Evolutionary conservation across 2,888 invertebrate genomes (phyloP), one percentile per base, ranked within the genome.

Genomic region (Acanthopleura granulata): DNA sequence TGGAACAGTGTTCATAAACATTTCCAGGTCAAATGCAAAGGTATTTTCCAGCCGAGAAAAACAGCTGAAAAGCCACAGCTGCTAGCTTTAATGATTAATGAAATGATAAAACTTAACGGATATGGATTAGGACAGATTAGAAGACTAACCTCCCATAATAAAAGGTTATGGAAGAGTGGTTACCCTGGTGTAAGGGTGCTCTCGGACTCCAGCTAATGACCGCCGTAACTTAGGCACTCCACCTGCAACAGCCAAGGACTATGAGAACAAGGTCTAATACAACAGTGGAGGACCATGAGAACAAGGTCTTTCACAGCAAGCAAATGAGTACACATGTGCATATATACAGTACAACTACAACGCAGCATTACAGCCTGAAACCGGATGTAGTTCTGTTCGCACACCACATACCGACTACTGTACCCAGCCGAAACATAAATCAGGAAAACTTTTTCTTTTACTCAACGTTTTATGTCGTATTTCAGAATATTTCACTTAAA

Each of bases 101-200:
- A 18, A 57, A 57, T 57, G 57, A 57, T 22, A 57, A n/a, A 57
- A 57, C 18, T 57, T n/a, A 57, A 18, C 22, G 12, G n/a, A 57
- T 22, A 57, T 57, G 57, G 18, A 57, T 57, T 57, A 57, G 57
- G 22, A 57, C 18, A 27, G 22, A 66, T 27, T 66, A 66, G 66
- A 66, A 66, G 66, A 66, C 66, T 66, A 66, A 66, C 66, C 66
- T 66, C 29, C 66, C 66, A 66, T 66, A 66, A 22, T 22, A 57
- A 57, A 57, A 66, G 50, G 62, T 79, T 84, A 85, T 79, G 85
- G 84, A 81, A 85, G 84, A 76, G 76, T 76, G 69, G 85, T 81
- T 75, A 88, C 95, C 94, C 97, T 96, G 94, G 96, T 96, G 94
- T 97, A 97, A 93, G 97, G 97, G 94, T 97, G 97, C 93, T 97